phyloP scores from a whole-genome alignment of 2,797 vertebrate genomes.

The Paratrypauchen microcephalus region DNA sequence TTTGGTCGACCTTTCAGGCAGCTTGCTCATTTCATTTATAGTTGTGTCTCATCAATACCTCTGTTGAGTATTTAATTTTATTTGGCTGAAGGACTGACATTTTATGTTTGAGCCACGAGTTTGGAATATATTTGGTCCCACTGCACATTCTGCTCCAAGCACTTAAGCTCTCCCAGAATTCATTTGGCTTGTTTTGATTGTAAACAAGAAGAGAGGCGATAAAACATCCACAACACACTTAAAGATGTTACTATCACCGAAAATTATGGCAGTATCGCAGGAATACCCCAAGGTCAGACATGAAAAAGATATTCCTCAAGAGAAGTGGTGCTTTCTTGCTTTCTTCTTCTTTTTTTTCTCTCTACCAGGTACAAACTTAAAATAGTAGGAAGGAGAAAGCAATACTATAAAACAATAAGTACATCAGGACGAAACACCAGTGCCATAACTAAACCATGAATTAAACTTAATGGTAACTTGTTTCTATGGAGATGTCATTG shows the following conservation, averaged over 20 bases:
- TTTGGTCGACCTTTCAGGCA: conserved; percentile 7
- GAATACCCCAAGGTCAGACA: conserved; percentile 46
- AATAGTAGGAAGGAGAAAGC: too few relatives aligned
- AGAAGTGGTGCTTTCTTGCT: conserved; percentile 38
- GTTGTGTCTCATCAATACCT: conserved; percentile 17
- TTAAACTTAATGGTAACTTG: too few relatives aligned
- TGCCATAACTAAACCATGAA: too few relatives aligned
- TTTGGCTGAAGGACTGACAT: conserved; percentile 19
- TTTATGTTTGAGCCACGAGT: conserved; percentile 15
- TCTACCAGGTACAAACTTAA: neutral
- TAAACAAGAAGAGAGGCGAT: conserved; percentile 29
- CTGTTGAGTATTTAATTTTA: conserved; percentile 13
- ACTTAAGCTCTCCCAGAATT: conserved; percentile 39
- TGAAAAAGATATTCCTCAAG: conserved; percentile 52
- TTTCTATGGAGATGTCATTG: too few relatives aligned
- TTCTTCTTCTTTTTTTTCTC: conserved; percentile 17
- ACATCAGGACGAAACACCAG: too few relatives aligned
- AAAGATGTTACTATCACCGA: conserved; percentile 37
- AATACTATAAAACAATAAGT: too few relatives aligned
- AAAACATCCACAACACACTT: conserved; percentile 35
- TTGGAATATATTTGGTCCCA: conserved; percentile 29
- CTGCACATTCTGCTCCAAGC: conserved; percentile 34
- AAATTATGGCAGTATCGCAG: conserved; percentile 45
- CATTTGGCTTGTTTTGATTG: conserved; percentile 42
- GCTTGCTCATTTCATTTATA: conserved; percentile 17